Evolutionary conservation across 2,797 vertebrate species (phyloP).

Genomic region (Pogoniulus pusillus): DNA sequence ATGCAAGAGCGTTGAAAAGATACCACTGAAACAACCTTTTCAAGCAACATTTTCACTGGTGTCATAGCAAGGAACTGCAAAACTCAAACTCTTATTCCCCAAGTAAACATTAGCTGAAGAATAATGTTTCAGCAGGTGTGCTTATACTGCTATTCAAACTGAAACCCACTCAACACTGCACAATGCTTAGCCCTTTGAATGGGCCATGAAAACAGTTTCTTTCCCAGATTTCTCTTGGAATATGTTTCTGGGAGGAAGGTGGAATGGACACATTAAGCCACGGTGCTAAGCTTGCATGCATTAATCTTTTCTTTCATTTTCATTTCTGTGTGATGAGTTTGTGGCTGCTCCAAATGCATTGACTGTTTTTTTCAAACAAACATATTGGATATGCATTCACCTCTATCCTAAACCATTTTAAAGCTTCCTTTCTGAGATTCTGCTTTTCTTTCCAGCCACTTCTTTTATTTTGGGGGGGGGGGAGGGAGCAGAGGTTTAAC

Average conservation of each 20-base stretch:
- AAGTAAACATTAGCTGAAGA: constrained; percentile 32
- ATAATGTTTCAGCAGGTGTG: constrained; percentile 75
- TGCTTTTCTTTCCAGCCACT: background rate
- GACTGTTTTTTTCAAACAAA: background rate
- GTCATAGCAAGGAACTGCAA: constrained; percentile 20
- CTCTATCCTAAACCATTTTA: background rate
- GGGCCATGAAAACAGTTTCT: background rate
- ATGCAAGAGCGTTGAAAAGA: constrained; percentile 51
- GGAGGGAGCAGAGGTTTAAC: background rate
- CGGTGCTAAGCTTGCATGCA: background rate
- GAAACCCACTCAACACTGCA: background rate
- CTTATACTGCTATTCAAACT: constrained; percentile 10
- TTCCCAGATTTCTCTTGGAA: background rate
- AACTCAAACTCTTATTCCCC: background rate
- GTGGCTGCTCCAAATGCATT: background rate
- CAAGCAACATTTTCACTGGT: constrained; percentile 7
- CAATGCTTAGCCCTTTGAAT: constrained; percentile 29
- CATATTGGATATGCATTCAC: background rate
- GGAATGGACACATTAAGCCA: background rate
- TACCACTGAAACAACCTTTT: constrained; percentile 54
- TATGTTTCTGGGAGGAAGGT: constrained; percentile 5
- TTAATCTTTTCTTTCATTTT: background rate
- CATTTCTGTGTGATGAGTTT: background rate
- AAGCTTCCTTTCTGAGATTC: background rate
- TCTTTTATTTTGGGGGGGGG: background rate